Percentiles rank a stretch among this genome's conserved stretches.
These are phyloP conservation scores for Leptonema lineaticorne DNA, from an alignment of 1,140 invertebrate genomes.

Conservation along the genomic window DNA sequence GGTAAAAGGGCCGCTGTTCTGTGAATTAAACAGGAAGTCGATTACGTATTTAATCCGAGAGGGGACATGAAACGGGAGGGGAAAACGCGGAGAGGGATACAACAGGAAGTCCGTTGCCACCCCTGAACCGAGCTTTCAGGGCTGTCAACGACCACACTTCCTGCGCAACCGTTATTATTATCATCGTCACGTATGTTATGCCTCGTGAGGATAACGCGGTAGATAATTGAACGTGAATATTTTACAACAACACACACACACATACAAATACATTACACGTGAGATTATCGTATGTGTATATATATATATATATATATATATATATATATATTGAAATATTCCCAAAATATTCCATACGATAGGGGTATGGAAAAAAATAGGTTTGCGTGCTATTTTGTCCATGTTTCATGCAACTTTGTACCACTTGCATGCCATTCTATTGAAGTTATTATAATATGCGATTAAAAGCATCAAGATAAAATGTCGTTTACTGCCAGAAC, in stretches of 20 bases:
- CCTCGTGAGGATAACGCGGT: not conserved
- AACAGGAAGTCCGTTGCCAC: not conserved
- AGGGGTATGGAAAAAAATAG: not conserved
- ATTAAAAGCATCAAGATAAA: too few relatives aligned
- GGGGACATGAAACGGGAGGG: too few relatives aligned
- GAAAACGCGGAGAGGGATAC: too few relatives aligned
- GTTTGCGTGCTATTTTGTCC: too few relatives aligned
- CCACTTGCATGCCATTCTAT: too few relatives aligned
- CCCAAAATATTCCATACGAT: not conserved
- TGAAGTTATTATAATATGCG: too few relatives aligned
- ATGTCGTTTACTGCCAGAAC: too few relatives aligned
- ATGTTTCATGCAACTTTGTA: too few relatives aligned
- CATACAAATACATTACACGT: not conserved
- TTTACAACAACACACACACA: not conserved
- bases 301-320: not conserved
- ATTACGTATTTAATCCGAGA: constrained; percentile 26
- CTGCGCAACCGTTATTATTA: too few relatives aligned
- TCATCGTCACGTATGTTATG: too few relatives aligned
- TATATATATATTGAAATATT: not conserved
- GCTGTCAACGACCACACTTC: not conserved
- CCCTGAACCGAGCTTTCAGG: not conserved
- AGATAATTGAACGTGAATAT: constrained; percentile 19
- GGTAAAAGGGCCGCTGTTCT: not conserved
- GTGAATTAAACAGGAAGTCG: constrained; percentile 23
- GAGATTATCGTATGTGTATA: not conserved